Conservation (phyloP, 2,888 invertebrate species). For the Beris chalybata region DNA sequence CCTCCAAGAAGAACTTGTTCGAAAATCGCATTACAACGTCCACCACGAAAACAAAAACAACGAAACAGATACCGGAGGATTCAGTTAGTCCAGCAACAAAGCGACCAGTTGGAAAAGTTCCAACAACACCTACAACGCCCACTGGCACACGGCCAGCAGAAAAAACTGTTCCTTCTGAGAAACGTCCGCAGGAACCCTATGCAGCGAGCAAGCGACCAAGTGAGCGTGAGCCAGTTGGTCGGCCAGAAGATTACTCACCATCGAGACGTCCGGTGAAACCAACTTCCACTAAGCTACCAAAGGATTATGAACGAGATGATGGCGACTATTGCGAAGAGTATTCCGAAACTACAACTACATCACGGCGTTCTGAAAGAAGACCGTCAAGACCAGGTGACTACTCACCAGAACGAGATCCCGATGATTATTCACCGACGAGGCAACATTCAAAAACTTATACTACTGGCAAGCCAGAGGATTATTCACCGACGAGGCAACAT, state of each 20-base stretch:
- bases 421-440: slow-evolving; percentile 11
- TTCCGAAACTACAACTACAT: background rate
- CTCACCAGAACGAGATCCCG: slow-evolving; percentile 37
- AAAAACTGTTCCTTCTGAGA: background rate
- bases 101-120: background rate
- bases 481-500: slow-evolving; percentile 6
- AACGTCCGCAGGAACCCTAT: background rate
- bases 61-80: background rate
- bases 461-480: slow-evolving; percentile 20
- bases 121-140: too few relatives aligned
- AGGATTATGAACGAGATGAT: slow-evolving; percentile 53
- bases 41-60: slow-evolving; percentile 45
- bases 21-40: slow-evolving; percentile 44
- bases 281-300: slow-evolving; percentile 48
- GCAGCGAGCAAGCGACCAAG: background rate
- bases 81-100: background rate
- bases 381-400: slow-evolving; percentile 11
- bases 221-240: background rate
- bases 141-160: background rate
- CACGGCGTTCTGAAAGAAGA: background rate
- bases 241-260: too few relatives aligned
- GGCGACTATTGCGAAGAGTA: slow-evolving; percentile 6
- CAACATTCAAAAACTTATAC: background rate
- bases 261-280: background rate
- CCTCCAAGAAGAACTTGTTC: slow-evolving; percentile 41